Conservation (phyloP, 2,888 invertebrate genomes). For the Apoda limacodes region DNA sequence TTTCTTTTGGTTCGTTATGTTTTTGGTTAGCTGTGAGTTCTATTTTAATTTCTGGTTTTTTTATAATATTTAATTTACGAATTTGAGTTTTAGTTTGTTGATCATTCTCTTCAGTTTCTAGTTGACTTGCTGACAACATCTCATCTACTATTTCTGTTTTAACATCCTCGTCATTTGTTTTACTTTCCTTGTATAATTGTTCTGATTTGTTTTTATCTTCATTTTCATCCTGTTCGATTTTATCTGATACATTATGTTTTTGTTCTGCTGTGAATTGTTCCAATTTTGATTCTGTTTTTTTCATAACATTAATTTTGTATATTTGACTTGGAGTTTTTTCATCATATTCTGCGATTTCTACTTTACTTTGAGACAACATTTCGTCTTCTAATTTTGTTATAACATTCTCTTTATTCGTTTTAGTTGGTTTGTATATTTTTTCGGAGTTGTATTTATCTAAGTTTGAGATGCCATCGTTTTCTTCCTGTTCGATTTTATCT, state of each 20-base stretch:
- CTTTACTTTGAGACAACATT: conserved; percentile 14
- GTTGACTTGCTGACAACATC: conserved; percentile 14
- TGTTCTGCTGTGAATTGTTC: not conserved
- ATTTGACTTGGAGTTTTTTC: not conserved
- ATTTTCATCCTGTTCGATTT: not conserved
- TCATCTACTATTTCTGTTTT: conserved; percentile 2
- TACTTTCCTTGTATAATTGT: not conserved
- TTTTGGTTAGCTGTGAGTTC: conserved; percentile 15
- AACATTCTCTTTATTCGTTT: too few species aligned
- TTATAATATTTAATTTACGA: too few species aligned
- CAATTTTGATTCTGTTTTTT: not conserved
- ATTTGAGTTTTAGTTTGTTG: too few species aligned
- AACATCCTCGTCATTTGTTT: not conserved
- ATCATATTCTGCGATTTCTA: not conserved
- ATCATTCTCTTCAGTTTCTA: not conserved
- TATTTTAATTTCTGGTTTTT: too few species aligned
- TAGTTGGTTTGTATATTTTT: not conserved
- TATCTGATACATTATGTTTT: not conserved
- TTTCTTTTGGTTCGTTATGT: conserved; percentile 11
- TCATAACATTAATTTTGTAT: not conserved
- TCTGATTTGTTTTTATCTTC: conserved; percentile 5
- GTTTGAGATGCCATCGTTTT: conserved; percentile 4
- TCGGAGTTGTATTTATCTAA: conserved; percentile 2
- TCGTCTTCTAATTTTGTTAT: conserved; percentile 5
- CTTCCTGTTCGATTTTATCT: conserved; percentile 6